Evolutionary conservation across 2,797 vertebrate genomes (phyloP).

Genomic region (Pseudopleuronectes americanus): DNA sequence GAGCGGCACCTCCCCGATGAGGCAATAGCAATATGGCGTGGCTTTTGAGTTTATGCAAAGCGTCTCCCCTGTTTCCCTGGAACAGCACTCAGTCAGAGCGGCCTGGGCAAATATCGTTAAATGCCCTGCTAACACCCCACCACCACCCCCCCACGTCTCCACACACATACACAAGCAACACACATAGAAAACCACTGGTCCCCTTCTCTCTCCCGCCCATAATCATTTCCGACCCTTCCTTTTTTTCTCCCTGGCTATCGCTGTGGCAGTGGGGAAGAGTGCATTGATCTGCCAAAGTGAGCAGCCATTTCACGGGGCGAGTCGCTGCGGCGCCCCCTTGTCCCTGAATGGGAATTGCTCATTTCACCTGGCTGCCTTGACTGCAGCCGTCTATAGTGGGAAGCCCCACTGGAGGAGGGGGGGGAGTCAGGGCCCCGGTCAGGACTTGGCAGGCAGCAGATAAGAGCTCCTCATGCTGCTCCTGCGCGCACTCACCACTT

Average conservation of each 20-base stretch:
- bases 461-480: constrained; percentile 70
- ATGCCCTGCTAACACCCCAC: constrained; percentile 82
- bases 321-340: constrained; percentile 54
- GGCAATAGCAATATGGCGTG: constrained; percentile 74
- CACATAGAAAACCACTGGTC: constrained; percentile 21
- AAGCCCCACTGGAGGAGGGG: constrained; percentile 54
- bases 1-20: constrained; percentile 60
- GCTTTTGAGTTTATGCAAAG: constrained; percentile 81
- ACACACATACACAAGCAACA: constrained; percentile 29
- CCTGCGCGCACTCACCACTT: constrained; percentile 46
- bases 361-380: constrained; percentile 76
- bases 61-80: constrained; percentile 82
- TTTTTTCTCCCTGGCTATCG: constrained; percentile 79
- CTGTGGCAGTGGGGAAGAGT: constrained; percentile 76
- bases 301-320: constrained; percentile 74
- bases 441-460: constrained; percentile 72
- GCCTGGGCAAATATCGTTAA: constrained; percentile 87
- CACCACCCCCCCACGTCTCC: neutral
- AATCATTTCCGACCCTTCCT: constrained; percentile 30
- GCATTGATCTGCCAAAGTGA: constrained; percentile 81
- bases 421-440: constrained; percentile 66
- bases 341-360: constrained; percentile 80
- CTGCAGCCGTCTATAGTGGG: constrained; percentile 58
- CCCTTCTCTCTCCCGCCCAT: constrained; percentile 12
- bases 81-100: constrained; percentile 84